Evolutionary conservation across 1,140 invertebrate species (phyloP), one percentile per base, ranked within the genome.

Genomic region (Listronotus bonariensis): DNA sequence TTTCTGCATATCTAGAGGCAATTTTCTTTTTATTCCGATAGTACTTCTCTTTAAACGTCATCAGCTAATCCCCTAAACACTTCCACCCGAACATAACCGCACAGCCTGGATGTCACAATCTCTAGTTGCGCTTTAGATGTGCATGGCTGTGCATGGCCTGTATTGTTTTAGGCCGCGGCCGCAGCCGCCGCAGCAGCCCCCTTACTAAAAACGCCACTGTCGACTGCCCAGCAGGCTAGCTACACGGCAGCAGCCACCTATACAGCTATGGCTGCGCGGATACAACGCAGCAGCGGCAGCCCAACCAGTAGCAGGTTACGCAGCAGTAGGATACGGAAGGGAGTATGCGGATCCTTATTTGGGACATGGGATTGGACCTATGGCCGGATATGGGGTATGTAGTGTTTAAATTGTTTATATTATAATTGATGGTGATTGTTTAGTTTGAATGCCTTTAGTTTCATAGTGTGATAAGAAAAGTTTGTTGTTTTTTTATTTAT

Each of bases 341-440:
- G 94, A 96, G 78, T 95, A 94, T 78, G 89, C 92, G 74, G 95
- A 97, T 82, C 93, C 94, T 60, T 97, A 97, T 82, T 83, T 97
- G 76, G 93, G 93, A 77, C 95, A 97, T 81, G 91, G 93, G 72
- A 96, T 98, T 80, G 95, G 95, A 81, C 95, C 95, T 71, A 92
- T 97, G 68, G 89, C 95, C 64, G 94, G 95, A 76, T 97, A 97
- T 82, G 94, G 94, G 86, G 95, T 97, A 88, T 89, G 68, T 64
- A 61, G 20, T 48, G 4, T 15, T 11, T 9, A 7, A 43, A 7
- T 57, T 40, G 10, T 41, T 14, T 41, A 34, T 17, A n/a, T 4
- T 3, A 9, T 36, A 9, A 54, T 18, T 40, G 52, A 20, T 54
- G 15, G 6, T 54, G 38, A 40, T 12, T 40, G 34, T 9, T 54